phyloP scores from a whole-genome alignment of 2,888 invertebrate genomes.

The Unio delphinus region DNA sequence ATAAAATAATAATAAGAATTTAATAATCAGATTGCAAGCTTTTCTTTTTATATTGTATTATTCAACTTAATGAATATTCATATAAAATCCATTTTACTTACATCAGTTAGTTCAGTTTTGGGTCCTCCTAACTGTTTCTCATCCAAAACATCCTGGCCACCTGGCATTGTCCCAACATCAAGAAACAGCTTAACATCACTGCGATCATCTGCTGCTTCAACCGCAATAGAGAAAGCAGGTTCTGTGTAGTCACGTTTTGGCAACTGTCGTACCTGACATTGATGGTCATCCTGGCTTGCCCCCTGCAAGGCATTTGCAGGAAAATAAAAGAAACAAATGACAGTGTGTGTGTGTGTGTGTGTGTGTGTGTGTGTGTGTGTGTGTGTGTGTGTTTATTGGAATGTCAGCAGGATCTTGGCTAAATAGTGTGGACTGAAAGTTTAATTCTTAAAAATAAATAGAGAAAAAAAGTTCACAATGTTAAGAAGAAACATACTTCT shows the following conservation, averaged over 20 bases:
- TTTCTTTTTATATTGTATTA: not conserved
- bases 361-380: too few species aligned
- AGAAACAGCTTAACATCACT: slow-evolving; percentile 27
- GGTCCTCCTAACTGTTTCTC: slow-evolving; percentile 30
- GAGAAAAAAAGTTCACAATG: too few species aligned
- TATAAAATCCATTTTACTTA: slow-evolving; percentile 3
- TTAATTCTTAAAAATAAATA: too few species aligned
- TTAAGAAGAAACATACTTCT: too few species aligned
- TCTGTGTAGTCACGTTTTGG: slow-evolving; percentile 41
- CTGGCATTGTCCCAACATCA: slow-evolving; percentile 33
- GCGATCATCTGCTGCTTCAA: slow-evolving; percentile 36
- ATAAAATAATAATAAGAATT: too few species aligned
- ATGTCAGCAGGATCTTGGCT: too few species aligned
- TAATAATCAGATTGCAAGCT: too few species aligned
- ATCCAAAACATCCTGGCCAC: slow-evolving; percentile 24
- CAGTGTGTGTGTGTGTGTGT: too few species aligned
- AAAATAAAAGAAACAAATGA: too few species aligned
- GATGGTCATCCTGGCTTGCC: slow-evolving; percentile 1
- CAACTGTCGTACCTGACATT: slow-evolving; percentile 34
- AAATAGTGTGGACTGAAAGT: too few species aligned
- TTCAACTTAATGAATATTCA: slow-evolving; percentile 1
- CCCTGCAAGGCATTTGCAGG: not conserved
- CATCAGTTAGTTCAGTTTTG: slow-evolving; percentile 20
- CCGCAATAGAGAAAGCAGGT: slow-evolving; percentile 34
- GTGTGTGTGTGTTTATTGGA: too few species aligned